A percentile compares a stretch with the other conserved stretches of the same genome.
These are phyloP conservation scores for Melanophora roralis DNA, from an alignment of 2,888 invertebrate species.

Conservation along the genomic window DNA sequence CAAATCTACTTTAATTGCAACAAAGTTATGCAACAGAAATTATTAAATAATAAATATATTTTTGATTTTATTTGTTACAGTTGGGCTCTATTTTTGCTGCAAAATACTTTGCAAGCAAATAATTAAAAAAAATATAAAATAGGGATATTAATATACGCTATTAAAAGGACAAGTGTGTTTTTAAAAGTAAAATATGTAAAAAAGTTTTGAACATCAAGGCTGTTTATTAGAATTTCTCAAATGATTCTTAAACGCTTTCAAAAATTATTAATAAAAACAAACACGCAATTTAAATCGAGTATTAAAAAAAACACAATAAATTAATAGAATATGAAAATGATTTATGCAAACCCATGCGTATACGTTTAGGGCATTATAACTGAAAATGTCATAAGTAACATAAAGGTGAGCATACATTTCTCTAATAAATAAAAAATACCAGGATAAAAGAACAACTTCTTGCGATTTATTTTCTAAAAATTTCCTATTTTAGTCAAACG, in stretches of 20 bases:
- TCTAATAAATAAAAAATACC: conserved; percentile 2
- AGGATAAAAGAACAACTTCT: not conserved
- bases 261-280: conserved; percentile 22
- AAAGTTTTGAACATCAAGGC: no score
- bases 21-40: not conserved
- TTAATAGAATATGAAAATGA: not conserved
- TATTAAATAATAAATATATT: no score
- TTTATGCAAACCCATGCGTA: not conserved
- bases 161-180: no score
- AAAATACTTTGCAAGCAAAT: not conserved
- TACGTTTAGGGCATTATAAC: not conserved
- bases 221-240: conserved; percentile 12
- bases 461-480: not conserved
- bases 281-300: no score
- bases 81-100: no score
- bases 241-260: conserved; percentile 2
- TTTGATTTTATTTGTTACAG: no score
- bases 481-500: not conserved
- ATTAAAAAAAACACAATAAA: no score
- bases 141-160: no score
- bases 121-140: no score
- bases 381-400: not conserved
- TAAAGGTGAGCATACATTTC: not conserved
- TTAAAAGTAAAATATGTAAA: no score
- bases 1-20: conserved; percentile 1